These are phyloP conservation scores for Cactoblastis cactorum DNA, from an alignment of 2,888 invertebrate genomes.

Conservation along the genomic window DNA sequence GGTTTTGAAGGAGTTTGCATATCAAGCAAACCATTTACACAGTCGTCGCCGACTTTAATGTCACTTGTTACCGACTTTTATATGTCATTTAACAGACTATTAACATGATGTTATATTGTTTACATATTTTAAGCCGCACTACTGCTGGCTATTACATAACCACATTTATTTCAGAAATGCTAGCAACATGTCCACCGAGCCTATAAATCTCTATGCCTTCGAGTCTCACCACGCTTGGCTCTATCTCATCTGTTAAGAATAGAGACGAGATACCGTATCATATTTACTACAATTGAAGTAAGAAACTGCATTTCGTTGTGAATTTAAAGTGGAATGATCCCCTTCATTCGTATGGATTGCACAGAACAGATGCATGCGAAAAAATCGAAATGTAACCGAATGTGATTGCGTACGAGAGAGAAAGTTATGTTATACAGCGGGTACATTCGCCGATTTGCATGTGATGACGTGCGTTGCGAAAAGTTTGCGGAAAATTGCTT, in stretches of 20 bases:
- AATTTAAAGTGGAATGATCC: too few relatives aligned
- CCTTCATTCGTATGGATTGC: constrained; percentile 13
- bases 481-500: constrained; percentile 36
- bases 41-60: not conserved
- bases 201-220: too few relatives aligned
- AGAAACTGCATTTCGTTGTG: not conserved
- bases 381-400: constrained; percentile 57
- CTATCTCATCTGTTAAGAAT: too few relatives aligned
- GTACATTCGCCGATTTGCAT: constrained; percentile 49
- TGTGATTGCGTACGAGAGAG: constrained; percentile 53
- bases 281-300: not conserved
- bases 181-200: too few relatives aligned
- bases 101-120: not conserved
- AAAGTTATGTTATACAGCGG: constrained; percentile 51
- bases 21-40: too few relatives aligned
- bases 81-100: not conserved
- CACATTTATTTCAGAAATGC: too few relatives aligned
- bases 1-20: not conserved
- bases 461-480: constrained; percentile 54
- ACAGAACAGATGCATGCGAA: constrained; percentile 36
- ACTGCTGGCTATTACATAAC: not conserved
- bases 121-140: not conserved
- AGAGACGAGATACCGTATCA: too few relatives aligned
- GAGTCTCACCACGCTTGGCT: too few relatives aligned
- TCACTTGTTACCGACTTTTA: too few relatives aligned